Evolutionary conservation across 2,797 vertebrate species (phyloP), one percentile per base, ranked within the genome.

Genomic region (Antennarius maculatus): DNA sequence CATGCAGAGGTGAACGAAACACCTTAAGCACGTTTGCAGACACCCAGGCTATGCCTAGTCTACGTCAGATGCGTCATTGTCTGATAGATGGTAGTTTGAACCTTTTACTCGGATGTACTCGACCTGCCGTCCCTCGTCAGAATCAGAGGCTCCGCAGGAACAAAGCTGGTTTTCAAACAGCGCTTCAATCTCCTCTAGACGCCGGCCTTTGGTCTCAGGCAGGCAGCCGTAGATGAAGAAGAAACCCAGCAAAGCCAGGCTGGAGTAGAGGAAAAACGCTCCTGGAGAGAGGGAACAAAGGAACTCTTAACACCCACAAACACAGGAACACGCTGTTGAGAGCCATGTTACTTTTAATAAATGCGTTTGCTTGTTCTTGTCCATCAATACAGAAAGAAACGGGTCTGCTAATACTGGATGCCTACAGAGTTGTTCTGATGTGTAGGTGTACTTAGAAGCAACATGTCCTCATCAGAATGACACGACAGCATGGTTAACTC

Each of bases 101-200:
- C 98, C 98, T 91, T 99, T 99, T 78, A 99, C 98, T 56, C 97
- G 94, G 85, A 99, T 99, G 86, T 99, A 99, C 87, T 99, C 98
- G 2, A 99, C 96, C 75, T 99, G 98, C 71, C 97, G 93, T 11
- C 93, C 97, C 80, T 99, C 96, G 72, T 99, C 98, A 3, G 96
- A 95, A 85, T 99, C 96, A 0, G 95, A 91, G 63, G 91, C 88
- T 49, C 98, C 97, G 77, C 97, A 99, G 3, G 96, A 96, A 83
- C 97, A 99, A 4, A 99, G 94, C 80, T 91, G 94, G 89, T 86
- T 95, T 81, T 98, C 96, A 71, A 99, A 99, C 83, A 99, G 91
- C 6, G 95, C 94, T 72, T 99, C 97, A 9, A 99, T 96, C 92
- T 99, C 97, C 89, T 99, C 98, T 77, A 99, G 90, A 34, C 96